Evolutionary conservation across 2,797 vertebrate species (phyloP).

Genomic region (Dipus sagitta): DNA sequence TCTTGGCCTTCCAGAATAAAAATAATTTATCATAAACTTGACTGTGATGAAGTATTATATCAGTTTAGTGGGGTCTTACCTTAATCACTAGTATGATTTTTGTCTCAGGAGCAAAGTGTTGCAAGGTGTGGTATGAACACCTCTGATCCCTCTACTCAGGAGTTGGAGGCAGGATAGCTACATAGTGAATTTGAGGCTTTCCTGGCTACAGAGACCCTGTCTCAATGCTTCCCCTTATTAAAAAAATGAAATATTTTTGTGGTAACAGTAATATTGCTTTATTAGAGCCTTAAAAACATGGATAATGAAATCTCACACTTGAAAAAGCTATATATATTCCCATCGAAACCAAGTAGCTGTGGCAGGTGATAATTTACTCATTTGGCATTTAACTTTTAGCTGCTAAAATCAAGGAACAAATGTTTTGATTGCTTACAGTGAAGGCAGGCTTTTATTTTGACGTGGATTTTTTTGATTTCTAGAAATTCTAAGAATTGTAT

Average conservation of each 20-base stretch:
- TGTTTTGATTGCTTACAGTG: neutral
- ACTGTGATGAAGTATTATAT: slow-evolving; percentile 44
- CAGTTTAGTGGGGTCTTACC: neutral
- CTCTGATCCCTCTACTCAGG: neutral
- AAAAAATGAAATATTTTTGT: neutral
- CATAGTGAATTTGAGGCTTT: neutral
- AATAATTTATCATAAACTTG: slow-evolving; percentile 53
- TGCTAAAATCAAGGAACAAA: slow-evolving; percentile 37
- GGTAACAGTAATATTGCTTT: neutral
- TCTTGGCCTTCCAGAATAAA: slow-evolving; percentile 46
- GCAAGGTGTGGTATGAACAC: neutral
- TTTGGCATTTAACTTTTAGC: slow-evolving; percentile 29
- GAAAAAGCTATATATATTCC: slow-evolving; percentile 41
- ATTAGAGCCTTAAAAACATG: slow-evolving; percentile 3
- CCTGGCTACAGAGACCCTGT: neutral
- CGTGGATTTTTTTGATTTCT: slow-evolving; percentile 50
- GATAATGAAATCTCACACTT: neutral
- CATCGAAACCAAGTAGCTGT: slow-evolving; percentile 29
- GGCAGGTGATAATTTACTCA: neutral
- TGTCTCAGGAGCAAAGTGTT: slow-evolving; percentile 36
- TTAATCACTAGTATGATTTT: slow-evolving; percentile 38
- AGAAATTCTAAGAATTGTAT: slow-evolving; percentile 16
- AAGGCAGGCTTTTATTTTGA: neutral
- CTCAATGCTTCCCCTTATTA: neutral
- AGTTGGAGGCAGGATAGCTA: neutral